Evolutionary conservation across 2,113 vertebrate genomes (phyloP), one percentile per base, ranked within the genome.

Genomic region (Ursus arctos): DNA sequence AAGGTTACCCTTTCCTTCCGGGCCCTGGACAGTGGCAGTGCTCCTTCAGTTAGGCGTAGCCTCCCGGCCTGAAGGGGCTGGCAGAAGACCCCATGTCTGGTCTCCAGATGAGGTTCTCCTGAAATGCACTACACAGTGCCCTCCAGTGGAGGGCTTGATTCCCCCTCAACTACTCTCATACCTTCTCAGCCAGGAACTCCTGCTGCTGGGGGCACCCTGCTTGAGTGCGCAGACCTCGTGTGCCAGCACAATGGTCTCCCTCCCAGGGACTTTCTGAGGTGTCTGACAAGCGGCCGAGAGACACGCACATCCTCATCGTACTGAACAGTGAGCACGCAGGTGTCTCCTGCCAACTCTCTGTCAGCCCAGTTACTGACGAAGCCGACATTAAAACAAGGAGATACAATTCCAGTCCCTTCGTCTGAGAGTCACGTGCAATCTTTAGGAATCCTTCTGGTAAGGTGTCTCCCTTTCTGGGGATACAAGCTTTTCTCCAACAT

Each of bases 81-180:
- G 21, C 26, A 6, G 36, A 67, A 40, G 2, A 74, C 16, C 7
- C 36, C 43, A 2, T 0, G 1, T n/a, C 57, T 36, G 19, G 7
- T 43, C 21, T 21, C 22, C 31, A 53, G 22, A 40, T 63, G 14
- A 2, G 3, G 6, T 55, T 80, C 16, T 63, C 36, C 18, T 61
- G 14, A 67, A 53, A 67, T 4, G 6, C 12, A 43, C 24, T 47
- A 31, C 12, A 12, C 24, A 12, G 36, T 71, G 80, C 33, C 24
- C 67, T 90, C n/a, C 31, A 36, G 15, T 26, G 36, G 36, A 53
- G n/a, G 12, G 24, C 7, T 24, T n/a, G 40, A 59, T 59, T 92
- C 31, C 74, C 21, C 33, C n/a, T 31, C 36, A 77, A 33, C 43
- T 2, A 19, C 6, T 59, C 57, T 33, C 53, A 61, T 1, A 43